phyloP scores from a whole-genome alignment of 2,113 vertebrate genomes.

The Abramis brama region DNA sequence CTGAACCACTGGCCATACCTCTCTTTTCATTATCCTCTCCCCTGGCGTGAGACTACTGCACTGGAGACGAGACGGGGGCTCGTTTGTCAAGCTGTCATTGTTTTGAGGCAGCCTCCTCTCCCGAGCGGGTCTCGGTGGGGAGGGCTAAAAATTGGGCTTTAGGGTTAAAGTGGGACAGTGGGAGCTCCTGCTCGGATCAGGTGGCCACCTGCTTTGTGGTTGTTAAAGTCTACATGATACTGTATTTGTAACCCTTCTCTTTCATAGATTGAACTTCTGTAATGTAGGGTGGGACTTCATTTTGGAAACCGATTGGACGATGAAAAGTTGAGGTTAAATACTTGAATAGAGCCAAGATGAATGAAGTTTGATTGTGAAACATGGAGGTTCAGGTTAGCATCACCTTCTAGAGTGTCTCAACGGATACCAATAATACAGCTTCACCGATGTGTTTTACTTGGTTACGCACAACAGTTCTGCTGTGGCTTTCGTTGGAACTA shows the following conservation, averaged over 20 bases:
- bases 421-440: not conserved
- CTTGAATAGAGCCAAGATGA: not conserved
- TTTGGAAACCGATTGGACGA: not conserved
- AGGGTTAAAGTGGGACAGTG: constrained; percentile 44
- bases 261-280: not conserved
- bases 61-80: constrained; percentile 41
- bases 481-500: too few species aligned
- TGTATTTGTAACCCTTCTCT: not conserved
- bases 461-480: too few species aligned
- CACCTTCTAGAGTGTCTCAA: too few species aligned
- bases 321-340: not conserved
- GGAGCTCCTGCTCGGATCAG: constrained; percentile 22
- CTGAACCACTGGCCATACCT: constrained; percentile 50
- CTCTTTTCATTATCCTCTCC: constrained; percentile 57
- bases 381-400: not conserved
- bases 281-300: not conserved
- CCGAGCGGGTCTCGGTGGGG: not conserved
- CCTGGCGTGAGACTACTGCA: constrained; percentile 47
- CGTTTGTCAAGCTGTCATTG: constrained; percentile 55
- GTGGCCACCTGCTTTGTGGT: not conserved
- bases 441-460: not conserved
- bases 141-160: constrained; percentile 24
- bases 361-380: not conserved
- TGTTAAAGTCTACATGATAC: constrained; percentile 14
- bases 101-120: constrained; percentile 24